These are phyloP conservation scores for Schizotus pectinicornis DNA, from an alignment of 2,888 invertebrate species.

Conservation along the genomic window DNA sequence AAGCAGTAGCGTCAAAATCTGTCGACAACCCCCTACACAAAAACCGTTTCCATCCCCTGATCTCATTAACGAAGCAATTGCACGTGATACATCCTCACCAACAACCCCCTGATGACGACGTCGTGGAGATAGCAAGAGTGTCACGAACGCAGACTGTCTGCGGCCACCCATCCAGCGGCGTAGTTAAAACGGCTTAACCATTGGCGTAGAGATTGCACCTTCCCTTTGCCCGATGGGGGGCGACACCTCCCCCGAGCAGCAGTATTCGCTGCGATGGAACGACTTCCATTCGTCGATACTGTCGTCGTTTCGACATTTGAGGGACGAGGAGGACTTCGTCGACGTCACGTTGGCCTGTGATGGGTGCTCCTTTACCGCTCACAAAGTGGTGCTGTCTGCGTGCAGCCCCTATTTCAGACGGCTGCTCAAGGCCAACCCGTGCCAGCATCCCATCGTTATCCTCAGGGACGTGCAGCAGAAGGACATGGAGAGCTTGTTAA, in stretches of 20 bases:
- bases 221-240: conserved; percentile 65
- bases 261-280: conserved; percentile 93
- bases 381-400: conserved; percentile 89
- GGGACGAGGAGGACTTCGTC: conserved; percentile 91
- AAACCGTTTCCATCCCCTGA: background rate
- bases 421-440: conserved; percentile 87
- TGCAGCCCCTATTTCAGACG: conserved; percentile 92
- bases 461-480: conserved; percentile 84
- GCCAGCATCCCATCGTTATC: conserved; percentile 89
- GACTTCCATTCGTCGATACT: conserved; percentile 92
- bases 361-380: conserved; percentile 86
- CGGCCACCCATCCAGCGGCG: conserved; percentile 23
- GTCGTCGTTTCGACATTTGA: conserved; percentile 85
- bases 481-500: conserved; percentile 85
- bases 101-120: conserved; percentile 18
- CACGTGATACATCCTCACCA: background rate
- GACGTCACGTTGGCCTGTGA: conserved; percentile 94
- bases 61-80: background rate
- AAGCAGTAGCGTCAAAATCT: conserved; percentile 2
- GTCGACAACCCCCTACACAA: background rate
- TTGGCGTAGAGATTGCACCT: conserved; percentile 60
- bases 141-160: conserved; percentile 17
- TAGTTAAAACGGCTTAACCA: conserved; percentile 52
- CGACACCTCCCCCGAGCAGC: conserved; percentile 73
- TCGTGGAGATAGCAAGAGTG: conserved; percentile 38